Conservation (phyloP, 2,888 invertebrate species). For the Eupithecia pulchellata region DNA sequence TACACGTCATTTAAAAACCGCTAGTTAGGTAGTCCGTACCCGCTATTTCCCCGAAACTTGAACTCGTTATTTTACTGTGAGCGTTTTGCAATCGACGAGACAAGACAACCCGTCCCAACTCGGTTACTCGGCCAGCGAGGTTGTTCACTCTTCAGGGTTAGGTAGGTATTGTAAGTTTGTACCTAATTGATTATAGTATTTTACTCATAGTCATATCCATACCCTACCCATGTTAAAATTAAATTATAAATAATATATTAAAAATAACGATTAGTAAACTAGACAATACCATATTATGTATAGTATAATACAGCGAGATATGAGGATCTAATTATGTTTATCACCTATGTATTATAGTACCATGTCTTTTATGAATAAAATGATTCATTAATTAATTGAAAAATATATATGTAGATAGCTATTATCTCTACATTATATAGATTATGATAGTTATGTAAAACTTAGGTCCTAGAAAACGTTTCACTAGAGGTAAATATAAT, state of each 20-base stretch:
- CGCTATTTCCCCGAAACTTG: constrained; percentile 65
- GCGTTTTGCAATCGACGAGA: constrained; percentile 51
- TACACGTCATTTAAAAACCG: constrained; percentile 54
- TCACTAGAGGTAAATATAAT: too few relatives aligned
- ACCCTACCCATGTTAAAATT: background rate
- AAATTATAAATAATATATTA: too few relatives aligned
- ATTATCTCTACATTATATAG: background rate
- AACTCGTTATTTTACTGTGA: constrained; percentile 53
- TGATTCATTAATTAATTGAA: too few relatives aligned
- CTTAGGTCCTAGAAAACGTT: too few relatives aligned
- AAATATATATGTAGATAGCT: too few relatives aligned
- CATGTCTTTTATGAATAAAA: too few relatives aligned
- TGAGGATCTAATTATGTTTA: too few relatives aligned
- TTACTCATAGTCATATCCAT: background rate
- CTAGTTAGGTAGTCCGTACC: constrained; percentile 49
- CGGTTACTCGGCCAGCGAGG: constrained; percentile 58
- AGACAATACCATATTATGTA: too few relatives aligned
- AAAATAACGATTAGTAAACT: too few relatives aligned
- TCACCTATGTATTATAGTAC: too few relatives aligned
- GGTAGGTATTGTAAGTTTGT: background rate
- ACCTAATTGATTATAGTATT: constrained; percentile 1
- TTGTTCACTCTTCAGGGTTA: constrained; percentile 34
- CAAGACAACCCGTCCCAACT: constrained; percentile 42
- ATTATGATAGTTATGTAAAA: too few relatives aligned
- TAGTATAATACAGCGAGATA: too few relatives aligned